A percentile compares a stretch with the other conserved stretches of the same genome.
Evolutionary conservation across 1,140 invertebrate species (phyloP).

Genomic region (Euwallacea similis): DNA sequence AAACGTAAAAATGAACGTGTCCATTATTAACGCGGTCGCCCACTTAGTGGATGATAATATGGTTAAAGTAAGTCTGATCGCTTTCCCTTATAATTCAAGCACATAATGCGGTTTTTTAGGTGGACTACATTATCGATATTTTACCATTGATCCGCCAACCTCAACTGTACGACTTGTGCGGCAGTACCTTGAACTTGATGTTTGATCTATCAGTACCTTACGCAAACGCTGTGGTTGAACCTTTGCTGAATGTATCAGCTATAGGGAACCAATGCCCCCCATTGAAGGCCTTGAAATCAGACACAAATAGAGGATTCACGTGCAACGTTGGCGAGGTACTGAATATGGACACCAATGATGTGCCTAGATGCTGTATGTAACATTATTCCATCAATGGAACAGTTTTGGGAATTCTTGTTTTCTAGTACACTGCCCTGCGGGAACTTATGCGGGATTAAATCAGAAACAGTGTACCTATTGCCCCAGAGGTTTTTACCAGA

Average conservation of each 20-base stretch:
- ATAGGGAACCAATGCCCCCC: slow-evolving; percentile 91
- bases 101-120: slow-evolving; percentile 3
- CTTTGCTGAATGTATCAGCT: slow-evolving; percentile 82
- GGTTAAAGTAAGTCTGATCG: slow-evolving; percentile 65
- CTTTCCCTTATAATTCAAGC: neutral
- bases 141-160: slow-evolving; percentile 83
- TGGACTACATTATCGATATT: slow-evolving; percentile 83
- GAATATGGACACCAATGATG: slow-evolving; percentile 87
- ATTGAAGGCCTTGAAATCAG: slow-evolving; percentile 81
- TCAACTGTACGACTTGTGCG: slow-evolving; percentile 91
- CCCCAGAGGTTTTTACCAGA: slow-evolving; percentile 88
- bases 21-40: slow-evolving; percentile 80
- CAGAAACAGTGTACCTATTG: slow-evolving; percentile 88
- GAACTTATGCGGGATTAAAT: slow-evolving; percentile 87
- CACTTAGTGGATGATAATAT: slow-evolving; percentile 81
- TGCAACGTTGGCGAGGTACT: slow-evolving; percentile 92
- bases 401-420: slow-evolving; percentile 36
- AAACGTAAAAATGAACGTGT: slow-evolving; percentile 93
- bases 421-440: slow-evolving; percentile 91
- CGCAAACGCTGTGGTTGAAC: slow-evolving; percentile 88
- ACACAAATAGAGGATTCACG: slow-evolving; percentile 84
- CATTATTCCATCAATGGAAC: slow-evolving; percentile 1
- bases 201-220: slow-evolving; percentile 93
- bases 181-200: slow-evolving; percentile 88
- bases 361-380: slow-evolving; percentile 87